Conservation (phyloP, 1,140 invertebrate species). For the Brachionus angularis region DNA sequence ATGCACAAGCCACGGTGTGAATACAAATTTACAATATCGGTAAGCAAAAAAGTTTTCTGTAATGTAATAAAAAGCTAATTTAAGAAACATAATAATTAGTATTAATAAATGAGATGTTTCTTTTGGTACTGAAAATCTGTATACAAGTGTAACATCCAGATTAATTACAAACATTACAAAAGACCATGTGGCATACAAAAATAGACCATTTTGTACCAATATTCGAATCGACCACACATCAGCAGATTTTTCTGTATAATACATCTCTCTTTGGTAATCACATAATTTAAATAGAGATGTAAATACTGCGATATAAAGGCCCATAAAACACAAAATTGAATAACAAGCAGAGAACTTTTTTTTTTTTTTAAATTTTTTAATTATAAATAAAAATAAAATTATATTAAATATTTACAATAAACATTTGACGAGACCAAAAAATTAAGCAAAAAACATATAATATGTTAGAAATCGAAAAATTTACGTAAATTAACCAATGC, state of each 20-base stretch:
- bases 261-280: conserved; percentile 41
- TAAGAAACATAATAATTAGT: not conserved
- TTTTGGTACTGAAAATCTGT: not conserved
- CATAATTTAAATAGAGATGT: conserved; percentile 27
- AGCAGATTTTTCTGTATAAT: conserved; percentile 31
- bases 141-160: not conserved
- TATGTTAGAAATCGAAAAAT: not conserved
- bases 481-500: conserved; percentile 37
- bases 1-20: conserved; percentile 14
- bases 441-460: not conserved
- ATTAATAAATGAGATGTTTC: not conserved
- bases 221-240: conserved; percentile 38
- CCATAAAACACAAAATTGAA: not conserved
- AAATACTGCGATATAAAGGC: conserved; percentile 22
- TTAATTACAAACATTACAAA: conserved; percentile 33
- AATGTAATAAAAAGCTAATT: conserved; percentile 21
- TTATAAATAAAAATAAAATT: not conserved
- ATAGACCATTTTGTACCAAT: conserved; percentile 38
- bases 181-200: conserved; percentile 21
- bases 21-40: conserved; percentile 25
- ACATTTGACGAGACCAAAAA: conserved; percentile 11
- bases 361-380: not conserved
- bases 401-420: conserved; percentile 18
- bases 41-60: conserved; percentile 10
- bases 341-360: conserved; percentile 11